phyloP scores from a whole-genome alignment of 2,797 vertebrate species.

The Pitangus sulphuratus region DNA sequence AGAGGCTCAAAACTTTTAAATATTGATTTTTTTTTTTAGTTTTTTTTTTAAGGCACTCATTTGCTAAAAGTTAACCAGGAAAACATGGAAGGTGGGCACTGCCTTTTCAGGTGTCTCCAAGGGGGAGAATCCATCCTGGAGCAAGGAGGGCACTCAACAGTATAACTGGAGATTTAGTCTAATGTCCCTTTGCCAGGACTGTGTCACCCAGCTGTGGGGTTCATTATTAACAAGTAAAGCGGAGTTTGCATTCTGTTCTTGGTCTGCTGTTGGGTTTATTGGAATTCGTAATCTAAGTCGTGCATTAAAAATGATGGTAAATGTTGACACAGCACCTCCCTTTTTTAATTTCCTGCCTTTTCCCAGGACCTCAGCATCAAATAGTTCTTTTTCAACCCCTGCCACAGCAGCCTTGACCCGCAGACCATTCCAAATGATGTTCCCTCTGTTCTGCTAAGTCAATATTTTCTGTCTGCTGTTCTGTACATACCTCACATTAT shows the following conservation, averaged over 20 bases:
- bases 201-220: not conserved
- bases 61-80: not conserved
- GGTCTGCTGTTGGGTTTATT: not conserved
- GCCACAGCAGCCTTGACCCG: not conserved
- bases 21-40: not conserved
- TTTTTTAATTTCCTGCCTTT: slow-evolving; percentile 33
- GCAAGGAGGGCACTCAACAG: not conserved
- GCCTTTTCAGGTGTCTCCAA: not conserved
- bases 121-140: not conserved
- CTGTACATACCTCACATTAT: not conserved
- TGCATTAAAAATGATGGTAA: not conserved
- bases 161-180: not conserved
- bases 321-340: not conserved
- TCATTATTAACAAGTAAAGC: not conserved
- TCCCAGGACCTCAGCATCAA: not conserved
- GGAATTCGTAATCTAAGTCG: not conserved
- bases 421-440: not conserved
- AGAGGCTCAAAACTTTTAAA: not conserved
- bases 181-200: not conserved
- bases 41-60: not conserved
- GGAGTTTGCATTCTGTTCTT: not conserved
- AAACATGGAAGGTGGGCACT: not conserved
- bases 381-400: not conserved
- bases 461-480: not conserved
- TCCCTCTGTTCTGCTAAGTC: not conserved